Evolutionary conservation across 2,888 invertebrate genomes (phyloP), one percentile per base, ranked within the genome.

Genomic region (Patella caerulea): DNA sequence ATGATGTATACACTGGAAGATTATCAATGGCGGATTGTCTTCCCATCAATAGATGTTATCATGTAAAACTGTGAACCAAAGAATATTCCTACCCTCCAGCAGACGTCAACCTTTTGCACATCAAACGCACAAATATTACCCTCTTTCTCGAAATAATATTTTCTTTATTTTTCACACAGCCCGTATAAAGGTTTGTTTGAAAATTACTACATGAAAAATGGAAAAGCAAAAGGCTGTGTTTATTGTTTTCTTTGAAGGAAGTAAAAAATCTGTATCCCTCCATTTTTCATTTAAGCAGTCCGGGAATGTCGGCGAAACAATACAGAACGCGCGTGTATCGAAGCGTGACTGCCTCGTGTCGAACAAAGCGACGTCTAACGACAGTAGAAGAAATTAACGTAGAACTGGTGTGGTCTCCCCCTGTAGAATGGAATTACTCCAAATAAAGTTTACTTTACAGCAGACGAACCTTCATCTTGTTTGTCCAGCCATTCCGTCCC

Each of bases 391-490:
- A 65, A 65, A 65, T 65, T 65, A 65, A 24, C 12, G 65, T 65
- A 24, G 19, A 24, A 65, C 65, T 65, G 65, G 65, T 65, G 65
- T 65, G 65, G 65, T 65, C 65, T 24, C 19, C 11, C 19, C 24
- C 19, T 19, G 24, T 11, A 65, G 14, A 65, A 65, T 65, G 65
- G 24, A 65, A 65, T 65, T 65, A 24, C 24, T 15, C 19, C 24
- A 24, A 65, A 65, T 65, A 65, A 65, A 65, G 65, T 65, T 65
- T 65, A 65, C 65, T 65, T 65, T 65, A 24, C 65, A 24, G 24
- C 65, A 24, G 19, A 65, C 65, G 19, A 65, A 65, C 65, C 14
- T 24, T 65, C 65, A 24, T 24, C 65, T 19, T 65, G 65, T 65
- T 65, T 65, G 24, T 65, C 65, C 19, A 65, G 19, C 65, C 14